phyloP scores from a whole-genome alignment of 2,113 vertebrate genomes.

The Daphoenositta chrysoptera region DNA sequence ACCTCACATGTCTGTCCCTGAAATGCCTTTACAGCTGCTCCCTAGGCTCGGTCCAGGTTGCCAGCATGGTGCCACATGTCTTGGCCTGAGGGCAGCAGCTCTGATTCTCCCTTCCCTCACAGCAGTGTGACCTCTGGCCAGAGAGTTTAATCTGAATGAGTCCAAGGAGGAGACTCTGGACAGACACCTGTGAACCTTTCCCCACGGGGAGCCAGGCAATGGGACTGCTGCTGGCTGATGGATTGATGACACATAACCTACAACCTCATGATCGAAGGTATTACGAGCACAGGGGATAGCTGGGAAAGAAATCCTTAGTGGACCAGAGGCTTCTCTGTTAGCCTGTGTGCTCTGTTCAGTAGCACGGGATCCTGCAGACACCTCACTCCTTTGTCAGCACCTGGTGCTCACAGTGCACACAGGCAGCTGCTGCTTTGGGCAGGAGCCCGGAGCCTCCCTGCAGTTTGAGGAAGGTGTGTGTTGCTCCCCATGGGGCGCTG shows the following conservation, averaged over 20 bases:
- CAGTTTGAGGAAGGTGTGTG: background rate
- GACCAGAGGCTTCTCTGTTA: background rate
- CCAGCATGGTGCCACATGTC: background rate
- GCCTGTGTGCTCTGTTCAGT: background rate
- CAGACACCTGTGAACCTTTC: background rate
- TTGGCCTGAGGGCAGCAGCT: background rate
- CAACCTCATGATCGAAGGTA: background rate
- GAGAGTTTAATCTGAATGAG: background rate
- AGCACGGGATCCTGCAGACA: background rate
- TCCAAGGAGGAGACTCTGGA: background rate
- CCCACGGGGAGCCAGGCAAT: rapidly evolving
- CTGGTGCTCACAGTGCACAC: background rate
- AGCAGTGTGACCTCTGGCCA: background rate
- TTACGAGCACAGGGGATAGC: background rate
- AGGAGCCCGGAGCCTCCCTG: background rate
- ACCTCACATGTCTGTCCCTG: background rate
- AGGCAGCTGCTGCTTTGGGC: background rate
- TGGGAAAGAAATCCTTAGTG: background rate
- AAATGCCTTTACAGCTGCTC: background rate
- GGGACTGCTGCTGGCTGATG: background rate
- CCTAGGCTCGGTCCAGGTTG: background rate
- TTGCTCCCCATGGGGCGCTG: background rate
- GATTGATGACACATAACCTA: background rate
- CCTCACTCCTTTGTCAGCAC: background rate
- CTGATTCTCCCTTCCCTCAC: background rate